A percentile compares a stretch with the other conserved stretches of the same genome.
phyloP scores from a whole-genome alignment of 2,888 invertebrate genomes.

The Automeris io region DNA sequence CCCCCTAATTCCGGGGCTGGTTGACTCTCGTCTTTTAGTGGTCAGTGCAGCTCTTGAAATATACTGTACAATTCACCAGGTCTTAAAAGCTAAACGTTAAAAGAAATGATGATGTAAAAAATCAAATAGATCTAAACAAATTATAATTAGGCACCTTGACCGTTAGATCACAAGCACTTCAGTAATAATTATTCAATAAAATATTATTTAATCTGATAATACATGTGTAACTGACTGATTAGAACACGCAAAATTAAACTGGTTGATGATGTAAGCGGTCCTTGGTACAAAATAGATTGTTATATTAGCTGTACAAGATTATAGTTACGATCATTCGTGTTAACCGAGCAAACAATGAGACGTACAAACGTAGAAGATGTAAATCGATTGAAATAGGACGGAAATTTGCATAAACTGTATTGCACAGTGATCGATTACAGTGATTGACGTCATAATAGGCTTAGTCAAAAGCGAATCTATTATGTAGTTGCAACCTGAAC shows the following conservation, averaged over 20 bases:
- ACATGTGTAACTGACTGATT: not conserved
- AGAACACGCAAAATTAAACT: conserved; percentile 3
- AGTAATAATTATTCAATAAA: not conserved
- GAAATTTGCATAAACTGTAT: conserved; percentile 25
- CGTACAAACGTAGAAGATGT: conserved; percentile 9
- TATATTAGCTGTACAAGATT: conserved; percentile 1
- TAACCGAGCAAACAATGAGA: conserved; percentile 4
- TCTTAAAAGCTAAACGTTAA: too few relatives aligned
- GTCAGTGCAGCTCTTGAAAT: too few relatives aligned
- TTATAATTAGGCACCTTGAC: conserved; percentile 2
- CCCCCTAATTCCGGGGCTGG: too few relatives aligned
- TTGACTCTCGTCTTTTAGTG: too few relatives aligned
- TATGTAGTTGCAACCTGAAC: too few relatives aligned
- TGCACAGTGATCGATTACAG: conserved; percentile 28
- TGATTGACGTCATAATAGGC: conserved; percentile 14
- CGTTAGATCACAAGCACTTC: not conserved
- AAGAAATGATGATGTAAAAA: too few relatives aligned
- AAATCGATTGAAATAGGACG: conserved; percentile 13
- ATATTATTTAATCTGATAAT: not conserved
- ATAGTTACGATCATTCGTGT: conserved; percentile 5
- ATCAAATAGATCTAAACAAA: too few relatives aligned
- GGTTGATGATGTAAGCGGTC: conserved; percentile 7
- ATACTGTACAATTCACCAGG: too few relatives aligned
- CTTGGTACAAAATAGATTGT: conserved; percentile 6
- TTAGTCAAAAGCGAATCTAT: not conserved